These are phyloP conservation scores for Nesogale talazaci DNA, from an alignment of 2,113 vertebrate species.

Conservation along the genomic window DNA sequence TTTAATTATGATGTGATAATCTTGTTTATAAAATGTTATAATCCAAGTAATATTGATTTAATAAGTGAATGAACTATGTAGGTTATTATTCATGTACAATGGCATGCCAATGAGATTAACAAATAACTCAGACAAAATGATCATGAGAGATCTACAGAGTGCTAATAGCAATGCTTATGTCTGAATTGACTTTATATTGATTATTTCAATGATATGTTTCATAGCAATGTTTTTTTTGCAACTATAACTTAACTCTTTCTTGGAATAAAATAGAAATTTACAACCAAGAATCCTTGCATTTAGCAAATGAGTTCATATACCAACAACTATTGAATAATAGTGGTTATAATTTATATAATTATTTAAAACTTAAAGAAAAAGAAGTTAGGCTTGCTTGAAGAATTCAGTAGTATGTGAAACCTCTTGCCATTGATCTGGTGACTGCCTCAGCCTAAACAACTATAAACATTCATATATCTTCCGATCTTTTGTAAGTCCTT, in stretches of 20 bases:
- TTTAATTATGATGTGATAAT: slow-evolving; percentile 24
- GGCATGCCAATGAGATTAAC: slow-evolving; percentile 20
- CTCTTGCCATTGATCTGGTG: not conserved
- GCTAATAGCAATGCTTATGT: slow-evolving; percentile 38
- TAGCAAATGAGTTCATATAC: not conserved
- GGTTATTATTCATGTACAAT: not conserved
- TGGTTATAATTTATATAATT: not conserved
- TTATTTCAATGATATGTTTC: slow-evolving; percentile 8
- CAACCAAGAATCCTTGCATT: not conserved
- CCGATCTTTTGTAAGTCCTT: too few species aligned
- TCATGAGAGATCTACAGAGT: slow-evolving; percentile 24
- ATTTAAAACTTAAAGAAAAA: not conserved
- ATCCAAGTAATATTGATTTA: slow-evolving; percentile 47
- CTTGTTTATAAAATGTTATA: slow-evolving; percentile 6
- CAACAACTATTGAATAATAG: not conserved
- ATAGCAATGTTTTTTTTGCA: not conserved
- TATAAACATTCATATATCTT: too few species aligned
- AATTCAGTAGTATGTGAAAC: not conserved
- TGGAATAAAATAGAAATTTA: slow-evolving; percentile 1
- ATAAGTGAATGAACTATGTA: slow-evolving; percentile 31
- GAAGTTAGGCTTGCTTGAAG: not conserved
- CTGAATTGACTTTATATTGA: not conserved
- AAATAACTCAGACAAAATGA: slow-evolving; percentile 31
- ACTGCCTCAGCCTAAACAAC: not conserved
- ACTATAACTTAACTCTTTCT: not conserved